phyloP scores from a whole-genome alignment of 1,140 invertebrate genomes.

The Tetraneura akinire region DNA sequence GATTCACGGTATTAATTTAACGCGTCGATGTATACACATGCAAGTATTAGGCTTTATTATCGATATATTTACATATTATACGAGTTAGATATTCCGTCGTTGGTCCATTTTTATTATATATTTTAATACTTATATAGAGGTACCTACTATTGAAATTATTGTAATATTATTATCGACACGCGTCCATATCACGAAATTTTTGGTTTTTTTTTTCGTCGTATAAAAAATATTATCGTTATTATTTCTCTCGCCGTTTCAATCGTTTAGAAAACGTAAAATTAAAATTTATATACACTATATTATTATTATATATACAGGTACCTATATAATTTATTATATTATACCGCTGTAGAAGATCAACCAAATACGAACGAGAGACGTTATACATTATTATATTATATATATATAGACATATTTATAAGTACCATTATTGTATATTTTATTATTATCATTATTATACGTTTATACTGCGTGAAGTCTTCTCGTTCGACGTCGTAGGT shows the following conservation, averaged over 20 bases:
- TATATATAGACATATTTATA: no score
- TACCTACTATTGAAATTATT: neutral
- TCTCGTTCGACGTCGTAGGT: no score
- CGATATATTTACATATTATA: neutral
- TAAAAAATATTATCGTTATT: constrained; percentile 40
- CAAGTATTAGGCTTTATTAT: neutral
- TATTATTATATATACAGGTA: neutral
- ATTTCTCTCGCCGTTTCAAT: neutral
- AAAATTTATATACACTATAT: neutral
- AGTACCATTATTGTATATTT: no score
- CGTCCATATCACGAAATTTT: neutral
- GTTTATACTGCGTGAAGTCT: no score
- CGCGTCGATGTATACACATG: neutral
- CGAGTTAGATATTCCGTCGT: neutral
- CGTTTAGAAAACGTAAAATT: no score
- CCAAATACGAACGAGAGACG: no score
- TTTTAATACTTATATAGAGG: neutral
- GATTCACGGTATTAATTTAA: neutral
- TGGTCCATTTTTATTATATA: neutral
- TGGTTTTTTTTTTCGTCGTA: neutral
- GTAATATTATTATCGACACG: constrained; percentile 7
- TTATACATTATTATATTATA: no score
- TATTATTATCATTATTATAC: no score
- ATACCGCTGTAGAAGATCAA: no score
- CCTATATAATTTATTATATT: no score